phyloP scores from a whole-genome alignment of 2,113 vertebrate genomes.

The Cnemophilus loriae region DNA sequence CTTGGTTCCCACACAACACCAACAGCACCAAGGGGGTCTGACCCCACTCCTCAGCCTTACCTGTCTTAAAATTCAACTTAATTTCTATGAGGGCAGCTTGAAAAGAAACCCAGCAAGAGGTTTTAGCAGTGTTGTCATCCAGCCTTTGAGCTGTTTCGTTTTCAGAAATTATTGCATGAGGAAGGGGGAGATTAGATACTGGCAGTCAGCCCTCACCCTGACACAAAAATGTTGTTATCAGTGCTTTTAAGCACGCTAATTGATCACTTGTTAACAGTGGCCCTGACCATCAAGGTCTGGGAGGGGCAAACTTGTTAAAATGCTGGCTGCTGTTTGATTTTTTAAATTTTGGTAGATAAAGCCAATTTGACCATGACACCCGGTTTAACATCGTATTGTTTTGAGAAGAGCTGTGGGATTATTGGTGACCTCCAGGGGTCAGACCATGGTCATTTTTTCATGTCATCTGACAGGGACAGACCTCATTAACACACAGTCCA shows the following conservation, averaged over 20 bases:
- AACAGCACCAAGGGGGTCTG: neutral
- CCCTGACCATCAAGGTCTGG: constrained; percentile 28
- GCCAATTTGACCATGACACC: neutral
- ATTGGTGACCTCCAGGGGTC: constrained; percentile 3
- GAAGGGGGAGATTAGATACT: constrained; percentile 7
- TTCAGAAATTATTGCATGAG: neutral
- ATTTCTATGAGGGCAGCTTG: neutral
- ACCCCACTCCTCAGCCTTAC: neutral
- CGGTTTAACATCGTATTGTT: neutral
- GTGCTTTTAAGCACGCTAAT: constrained; percentile 40
- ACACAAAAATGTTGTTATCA: constrained; percentile 54
- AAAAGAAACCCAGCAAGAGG: neutral
- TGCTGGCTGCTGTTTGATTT: constrained; percentile 27
- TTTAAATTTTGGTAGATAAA: constrained; percentile 11
- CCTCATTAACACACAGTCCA: constrained; percentile 6
- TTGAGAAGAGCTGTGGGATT: neutral
- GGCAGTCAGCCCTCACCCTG: neutral
- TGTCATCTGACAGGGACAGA: neutral
- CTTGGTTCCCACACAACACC: fast-evolving
- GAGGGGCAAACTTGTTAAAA: constrained; percentile 37
- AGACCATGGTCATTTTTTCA: neutral
- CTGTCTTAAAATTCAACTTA: neutral
- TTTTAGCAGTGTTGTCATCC: neutral
- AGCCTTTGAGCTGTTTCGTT: neutral
- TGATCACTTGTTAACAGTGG: constrained; percentile 39